These are phyloP conservation scores for Seriola dumerili DNA, from an alignment of 2,113 vertebrate genomes.

Conservation along the genomic window DNA sequence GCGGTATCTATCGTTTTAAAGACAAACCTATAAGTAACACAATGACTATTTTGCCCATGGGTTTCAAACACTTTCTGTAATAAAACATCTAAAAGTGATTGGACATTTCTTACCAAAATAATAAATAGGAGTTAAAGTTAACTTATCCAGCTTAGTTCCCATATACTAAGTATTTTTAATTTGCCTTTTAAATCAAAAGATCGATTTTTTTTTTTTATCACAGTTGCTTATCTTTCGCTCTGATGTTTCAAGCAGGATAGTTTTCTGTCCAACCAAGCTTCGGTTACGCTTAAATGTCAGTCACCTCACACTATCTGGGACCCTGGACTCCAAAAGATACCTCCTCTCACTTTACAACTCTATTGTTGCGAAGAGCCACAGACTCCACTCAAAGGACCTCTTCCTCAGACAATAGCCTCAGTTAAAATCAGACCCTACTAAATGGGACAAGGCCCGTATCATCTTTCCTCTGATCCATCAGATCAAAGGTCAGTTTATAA, in stretches of 20 bases:
- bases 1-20: no score
- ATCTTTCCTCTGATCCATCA: background rate
- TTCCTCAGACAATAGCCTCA: background rate
- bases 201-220: background rate
- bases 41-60: no score
- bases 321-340: no score
- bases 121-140: no score
- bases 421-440: background rate
- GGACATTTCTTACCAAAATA: no score
- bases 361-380: no score
- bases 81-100: no score
- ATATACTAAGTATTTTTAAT: background rate
- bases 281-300: no score
- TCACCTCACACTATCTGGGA: no score
- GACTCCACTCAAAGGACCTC: background rate
- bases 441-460: background rate
- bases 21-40: no score
- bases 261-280: background rate
- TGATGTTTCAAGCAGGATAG: background rate
- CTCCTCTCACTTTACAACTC: no score
- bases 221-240: background rate
- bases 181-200: background rate
- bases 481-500: conserved; percentile 41
- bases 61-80: no score
- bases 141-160: background rate